Conservation (phyloP, 2,797 vertebrate genomes). For the Coreius guichenoti region DNA sequence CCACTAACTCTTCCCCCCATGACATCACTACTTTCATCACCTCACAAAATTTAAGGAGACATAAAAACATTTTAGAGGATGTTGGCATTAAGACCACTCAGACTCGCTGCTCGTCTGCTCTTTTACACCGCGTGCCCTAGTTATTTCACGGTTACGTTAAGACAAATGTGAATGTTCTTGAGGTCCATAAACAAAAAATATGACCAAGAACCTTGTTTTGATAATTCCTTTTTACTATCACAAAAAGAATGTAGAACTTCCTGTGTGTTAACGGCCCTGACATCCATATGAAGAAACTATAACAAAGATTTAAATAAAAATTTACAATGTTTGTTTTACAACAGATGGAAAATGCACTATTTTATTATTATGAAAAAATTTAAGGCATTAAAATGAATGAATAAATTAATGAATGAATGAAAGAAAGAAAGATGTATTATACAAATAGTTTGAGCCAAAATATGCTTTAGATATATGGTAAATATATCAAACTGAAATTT, state of each 20-base stretch:
- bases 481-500: background rate
- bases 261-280: too few species aligned
- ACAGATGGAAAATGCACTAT: conserved; percentile 16
- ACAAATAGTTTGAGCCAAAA: background rate
- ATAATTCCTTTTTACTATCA: conserved; percentile 6
- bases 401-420: too few species aligned
- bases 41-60: conserved; percentile 52
- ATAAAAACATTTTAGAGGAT: conserved; percentile 35
- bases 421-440: too few species aligned
- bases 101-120: background rate
- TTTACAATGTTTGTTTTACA: conserved; percentile 41
- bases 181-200: conserved; percentile 18
- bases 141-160: background rate
- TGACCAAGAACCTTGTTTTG: conserved; percentile 1
- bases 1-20: background rate
- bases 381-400: background rate
- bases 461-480: background rate
- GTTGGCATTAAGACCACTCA: background rate
- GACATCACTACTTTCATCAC: conserved; percentile 44
- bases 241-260: background rate
- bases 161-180: background rate
- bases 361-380: background rate
- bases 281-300: background rate
- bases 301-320: background rate
- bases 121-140: background rate